Evolutionary conservation across 2,888 invertebrate genomes (phyloP), one percentile per base, ranked within the genome.

Genomic region (Glaucopsyche alexis): DNA sequence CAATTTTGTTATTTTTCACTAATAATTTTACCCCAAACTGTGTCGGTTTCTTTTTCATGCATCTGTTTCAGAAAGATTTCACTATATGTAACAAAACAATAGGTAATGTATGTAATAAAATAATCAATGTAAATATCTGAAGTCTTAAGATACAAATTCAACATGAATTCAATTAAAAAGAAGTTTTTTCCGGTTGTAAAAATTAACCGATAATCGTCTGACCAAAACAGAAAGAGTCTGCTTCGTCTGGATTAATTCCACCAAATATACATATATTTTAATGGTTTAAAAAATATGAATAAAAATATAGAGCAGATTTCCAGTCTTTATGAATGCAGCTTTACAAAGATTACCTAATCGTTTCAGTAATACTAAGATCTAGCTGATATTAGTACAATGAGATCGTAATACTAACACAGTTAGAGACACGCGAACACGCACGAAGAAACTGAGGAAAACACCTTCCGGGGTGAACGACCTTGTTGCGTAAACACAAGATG

Each of bases 401-500:
- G 85, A 85, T 82, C 81, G 79, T 79, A 78, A 77, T 79, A 75
- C 82, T 83, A 82, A 83, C 89, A 91, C 87, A 91, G 84, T 90
- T 79, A 84, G 76, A 84, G 87, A 88, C 92, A 93, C 91, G 92
- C 92, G 88, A 92, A 83, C 84, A 86, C 85, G 85, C 87, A 85
- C 89, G 89, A 90, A 91, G 91, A 91, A 91, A 91, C 90, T 86
- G 86, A 90, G 90, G 91, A 91, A 91, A 93, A 90, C 87, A 89
- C 85, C 91, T 93, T 92, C 93, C 93, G 93, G 92, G 93, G 92
- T 93, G 87, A 93, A 91, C 79, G 91, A 85, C 89, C 91, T 84
- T 82, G 89, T 93, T 93, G 93, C 92, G 91, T 91, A 92, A 92
- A 91, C 84, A 83, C 77, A 52, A 80, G 83, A 80, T 82, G 87